These are phyloP conservation scores for Atta texana DNA, from an alignment of 1,140 invertebrate genomes.

Conservation along the genomic window DNA sequence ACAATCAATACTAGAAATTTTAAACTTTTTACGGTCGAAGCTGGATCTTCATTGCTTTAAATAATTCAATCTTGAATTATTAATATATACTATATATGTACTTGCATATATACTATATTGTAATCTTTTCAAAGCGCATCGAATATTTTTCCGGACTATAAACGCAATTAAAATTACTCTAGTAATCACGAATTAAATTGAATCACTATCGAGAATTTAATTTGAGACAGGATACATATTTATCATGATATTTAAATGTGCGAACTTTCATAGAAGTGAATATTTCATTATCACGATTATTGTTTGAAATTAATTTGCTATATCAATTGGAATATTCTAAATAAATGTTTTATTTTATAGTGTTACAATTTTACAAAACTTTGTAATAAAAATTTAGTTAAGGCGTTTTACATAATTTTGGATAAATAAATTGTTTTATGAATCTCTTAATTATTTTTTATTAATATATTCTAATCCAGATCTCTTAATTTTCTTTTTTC, in stretches of 20 bases:
- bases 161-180: no score
- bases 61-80: no score
- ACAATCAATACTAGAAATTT: no score
- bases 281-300: slow-evolving; percentile 90
- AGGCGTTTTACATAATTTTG: background rate
- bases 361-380: background rate
- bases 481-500: background rate
- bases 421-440: background rate
- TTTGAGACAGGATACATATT: slow-evolving; percentile 92
- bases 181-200: no score
- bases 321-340: background rate
- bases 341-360: background rate
- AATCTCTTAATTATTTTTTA: background rate
- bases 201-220: no score
- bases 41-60: no score
- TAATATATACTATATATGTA: no score
- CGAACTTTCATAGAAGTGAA: slow-evolving; percentile 89
- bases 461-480: background rate
- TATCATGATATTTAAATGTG: slow-evolving; percentile 90
- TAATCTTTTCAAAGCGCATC: no score
- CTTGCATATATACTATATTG: no score
- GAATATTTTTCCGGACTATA: no score
- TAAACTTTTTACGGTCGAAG: no score
- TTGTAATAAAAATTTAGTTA: background rate
- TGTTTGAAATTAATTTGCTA: background rate